Evolutionary conservation across 2,888 invertebrate species (phyloP), one percentile per base, ranked within the genome.

Genomic region (Dinocampus coccinellae): DNA sequence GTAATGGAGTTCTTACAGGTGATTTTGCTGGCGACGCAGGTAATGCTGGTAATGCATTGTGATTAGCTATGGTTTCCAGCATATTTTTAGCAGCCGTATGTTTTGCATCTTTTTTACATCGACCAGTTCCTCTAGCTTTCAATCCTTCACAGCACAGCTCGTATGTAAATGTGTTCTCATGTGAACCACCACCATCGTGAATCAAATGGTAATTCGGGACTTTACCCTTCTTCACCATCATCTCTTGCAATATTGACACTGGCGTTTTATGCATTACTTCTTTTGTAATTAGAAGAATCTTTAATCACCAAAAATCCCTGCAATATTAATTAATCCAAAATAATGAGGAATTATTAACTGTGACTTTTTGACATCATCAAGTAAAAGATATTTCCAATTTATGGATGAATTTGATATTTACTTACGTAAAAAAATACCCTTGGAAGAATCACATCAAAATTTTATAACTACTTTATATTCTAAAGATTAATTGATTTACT

Each of bases 181-280:
- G 88, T 1, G 84, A 79, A 2, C 88, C 87, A 29, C 84, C 85
- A 2, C 85, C 85, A 57, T 88, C 81, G 20, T 84, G 81, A 69
- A 87, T 83, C 16, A 87, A 78, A 70, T 88, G 84, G 72, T 92
- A 93, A 69, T 91, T 90, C 0, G 92, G 91, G 0, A 87, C 80
- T 20, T 83, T 80, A 0, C 88, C 87, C 24, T 88, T 84, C 78
- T 91, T 91, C 4, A 90, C 88, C 87, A 92, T 90, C 86, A 92
- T 88, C 84, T 93, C 93, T 82, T 93, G 92, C 16, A 93, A 87
- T 2, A 92, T 89, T 53, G 92, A 91, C 6, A 91, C 90, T 0
- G 92, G 91, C 0, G 92, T 93, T 85, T 93, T 93, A 24, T 76
- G 76, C 77, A 78, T 79, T 24, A 11, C 52, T 7, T 26, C 20